These are phyloP conservation scores for Thunnus thynnus DNA, from an alignment of 2,113 vertebrate species.

Conservation along the genomic window DNA sequence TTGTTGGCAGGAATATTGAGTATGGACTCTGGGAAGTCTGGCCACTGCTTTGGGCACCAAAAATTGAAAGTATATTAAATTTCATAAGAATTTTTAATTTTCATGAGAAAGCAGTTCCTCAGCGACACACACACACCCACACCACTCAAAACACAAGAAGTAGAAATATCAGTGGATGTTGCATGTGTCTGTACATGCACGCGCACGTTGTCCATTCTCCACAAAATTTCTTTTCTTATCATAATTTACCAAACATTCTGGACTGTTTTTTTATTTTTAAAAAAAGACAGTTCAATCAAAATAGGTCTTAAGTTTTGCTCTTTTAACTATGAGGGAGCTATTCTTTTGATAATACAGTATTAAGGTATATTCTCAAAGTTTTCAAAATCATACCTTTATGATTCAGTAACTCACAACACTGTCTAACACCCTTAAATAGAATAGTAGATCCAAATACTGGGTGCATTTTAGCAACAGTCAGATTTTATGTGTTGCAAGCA, in stretches of 20 bases:
- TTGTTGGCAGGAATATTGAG: conserved; percentile 70
- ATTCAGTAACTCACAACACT: conserved; percentile 54
- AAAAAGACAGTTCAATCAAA: conserved; percentile 75
- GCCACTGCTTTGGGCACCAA: conserved; percentile 69
- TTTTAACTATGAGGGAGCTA: conserved; percentile 42
- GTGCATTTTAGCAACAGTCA: conserved; percentile 56
- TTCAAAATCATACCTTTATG: conserved; percentile 43
- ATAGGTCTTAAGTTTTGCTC: conserved; percentile 62
- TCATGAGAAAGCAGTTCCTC: conserved; percentile 71
- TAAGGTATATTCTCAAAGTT: conserved; percentile 46
- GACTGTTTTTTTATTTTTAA: conserved; percentile 42
- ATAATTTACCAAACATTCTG: conserved; percentile 67
- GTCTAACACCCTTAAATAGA: conserved; percentile 44
- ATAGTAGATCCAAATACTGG: conserved; percentile 36
- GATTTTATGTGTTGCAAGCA: conserved; percentile 50
- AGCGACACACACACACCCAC: conserved; percentile 56
- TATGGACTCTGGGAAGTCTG: conserved; percentile 65
- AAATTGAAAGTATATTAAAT: conserved; percentile 70
- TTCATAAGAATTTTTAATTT: conserved; percentile 62
- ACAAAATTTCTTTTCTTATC: conserved; percentile 56
- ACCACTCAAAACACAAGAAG: conserved; percentile 70
- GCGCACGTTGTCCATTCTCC: conserved; percentile 49
- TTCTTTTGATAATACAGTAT: conserved; percentile 66
- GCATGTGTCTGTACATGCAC: conserved; percentile 74
- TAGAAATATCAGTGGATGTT: conserved; percentile 73